Evolutionary conservation across 2,113 vertebrate species (phyloP).

Genomic region (Struthio camelus): DNA sequence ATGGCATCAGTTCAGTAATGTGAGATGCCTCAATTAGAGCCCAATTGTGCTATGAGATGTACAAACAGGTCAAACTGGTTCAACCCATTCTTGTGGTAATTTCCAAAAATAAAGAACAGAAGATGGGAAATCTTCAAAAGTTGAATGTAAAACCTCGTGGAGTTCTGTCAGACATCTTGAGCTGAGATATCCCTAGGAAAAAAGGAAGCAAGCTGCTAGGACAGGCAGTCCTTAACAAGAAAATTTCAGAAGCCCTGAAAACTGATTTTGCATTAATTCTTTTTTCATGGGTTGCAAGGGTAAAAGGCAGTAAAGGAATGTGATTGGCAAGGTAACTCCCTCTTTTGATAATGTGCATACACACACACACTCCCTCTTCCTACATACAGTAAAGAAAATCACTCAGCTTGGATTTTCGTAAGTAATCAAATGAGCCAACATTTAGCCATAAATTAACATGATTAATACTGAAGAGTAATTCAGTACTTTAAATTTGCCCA

Average conservation of each 20-base stretch:
- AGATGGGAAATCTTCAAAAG: conserved; percentile 20
- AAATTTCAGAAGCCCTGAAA: background rate
- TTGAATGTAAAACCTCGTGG: background rate
- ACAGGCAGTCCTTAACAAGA: background rate
- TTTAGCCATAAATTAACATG: conserved; percentile 55
- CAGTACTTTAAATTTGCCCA: conserved; percentile 49
- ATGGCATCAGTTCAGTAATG: conserved; percentile 46
- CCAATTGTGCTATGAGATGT: conserved; percentile 35
- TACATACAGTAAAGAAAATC: background rate
- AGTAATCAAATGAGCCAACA: conserved; percentile 52
- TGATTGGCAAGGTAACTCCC: background rate
- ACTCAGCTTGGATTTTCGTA: conserved; percentile 41
- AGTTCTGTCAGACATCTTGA: conserved; percentile 16
- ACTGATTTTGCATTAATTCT: conserved; percentile 25
- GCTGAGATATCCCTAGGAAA: background rate
- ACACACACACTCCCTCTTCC: background rate
- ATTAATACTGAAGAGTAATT: conserved; percentile 53
- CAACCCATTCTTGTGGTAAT: conserved; percentile 40
- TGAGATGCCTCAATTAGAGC: conserved; percentile 49
- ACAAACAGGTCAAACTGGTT: conserved; percentile 60
- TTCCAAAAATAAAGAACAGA: conserved; percentile 38
- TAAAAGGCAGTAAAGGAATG: conserved; percentile 27
- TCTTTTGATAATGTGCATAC: background rate
- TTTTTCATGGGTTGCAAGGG: background rate
- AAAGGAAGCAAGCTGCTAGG: background rate